Base-by-base conservation (phyloP, 1,140 invertebrate species). In the Drosophila kanapiae region DNA sequence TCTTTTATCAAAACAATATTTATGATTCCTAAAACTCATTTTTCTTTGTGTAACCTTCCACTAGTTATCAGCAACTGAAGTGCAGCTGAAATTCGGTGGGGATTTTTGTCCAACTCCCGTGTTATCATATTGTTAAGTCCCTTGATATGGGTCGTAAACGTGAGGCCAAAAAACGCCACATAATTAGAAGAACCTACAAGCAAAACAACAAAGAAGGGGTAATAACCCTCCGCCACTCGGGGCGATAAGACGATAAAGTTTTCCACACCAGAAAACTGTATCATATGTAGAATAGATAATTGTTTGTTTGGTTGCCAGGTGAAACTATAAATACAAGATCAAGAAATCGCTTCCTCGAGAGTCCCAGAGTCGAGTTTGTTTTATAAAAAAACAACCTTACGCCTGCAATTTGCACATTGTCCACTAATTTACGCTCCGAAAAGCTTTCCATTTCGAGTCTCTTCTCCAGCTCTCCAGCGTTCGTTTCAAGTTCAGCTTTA, bases 131-230 rank as follows among this genome's bases (percentile, higher is more conserved):
- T 47, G 48, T 54, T 60, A 72, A 68, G 54, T 27, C 60, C 56
- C 43, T 59, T 78, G 74, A 82, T 82, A 80, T 78, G 65, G 59
- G 61, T 81, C 65, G 53, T 83, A 80, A 85, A 85, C 31, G 69
- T 40, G 29, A 31, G 10, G 37, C 31, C 43, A 51, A 56, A 42
- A 72, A 72, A 31, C 11, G 37, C 31, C 51, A 23, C 43, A 42
- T n/a, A 51, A 48, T 69, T 71, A 31, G 6, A 57, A 38, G 16
- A 37, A 11, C 64, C 53, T 49, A n/a, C 18, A 18, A 37, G n/a
- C 33, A 16, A 47, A 35, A 8, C 1, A 9, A 54, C 33, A 54
- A 31, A n/a, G 11, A 49, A 72, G 45, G 59, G 70, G 54, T 72
- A 72, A 72, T 60, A 72, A 51, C 68, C 54, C 42, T 40, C 38